Evolutionary conservation across 2,888 invertebrate genomes (phyloP).

Genomic region (Chaitophorus viminalis): DNA sequence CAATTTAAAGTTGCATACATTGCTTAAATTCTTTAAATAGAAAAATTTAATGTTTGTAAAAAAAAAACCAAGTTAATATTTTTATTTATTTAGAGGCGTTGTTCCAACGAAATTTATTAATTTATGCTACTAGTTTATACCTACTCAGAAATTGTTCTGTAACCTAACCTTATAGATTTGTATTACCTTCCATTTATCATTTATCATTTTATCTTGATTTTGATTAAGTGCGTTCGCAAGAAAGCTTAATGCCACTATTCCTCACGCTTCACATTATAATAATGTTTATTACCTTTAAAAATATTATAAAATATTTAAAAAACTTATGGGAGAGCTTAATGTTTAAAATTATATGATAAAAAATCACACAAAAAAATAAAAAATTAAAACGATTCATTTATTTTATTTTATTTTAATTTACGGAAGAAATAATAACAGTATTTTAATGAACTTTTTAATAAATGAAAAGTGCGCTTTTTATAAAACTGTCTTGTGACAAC

Average conservation of each 20-base stretch:
- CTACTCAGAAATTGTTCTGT: too few relatives aligned
- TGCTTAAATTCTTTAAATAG: background rate
- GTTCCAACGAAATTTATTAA: background rate
- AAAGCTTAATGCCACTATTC: too few relatives aligned
- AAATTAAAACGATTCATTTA: slow-evolving; percentile 1
- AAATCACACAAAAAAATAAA: background rate
- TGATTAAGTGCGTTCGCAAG: too few relatives aligned
- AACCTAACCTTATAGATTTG: too few relatives aligned
- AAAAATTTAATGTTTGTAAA: background rate
- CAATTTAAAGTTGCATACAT: background rate
- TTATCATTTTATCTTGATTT: too few relatives aligned
- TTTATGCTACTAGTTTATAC: too few relatives aligned
- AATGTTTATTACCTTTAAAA: too few relatives aligned
- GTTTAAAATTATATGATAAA: background rate
- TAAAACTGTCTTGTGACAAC: background rate
- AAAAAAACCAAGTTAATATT: background rate
- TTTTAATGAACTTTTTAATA: slow-evolving; percentile 25
- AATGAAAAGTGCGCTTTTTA: background rate
- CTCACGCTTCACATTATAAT: too few relatives aligned
- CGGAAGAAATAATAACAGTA: background rate
- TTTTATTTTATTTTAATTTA: background rate
- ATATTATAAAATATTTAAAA: too few relatives aligned
- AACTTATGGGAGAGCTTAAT: background rate
- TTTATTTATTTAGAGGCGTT: background rate
- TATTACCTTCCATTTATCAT: too few relatives aligned